A percentile compares a stretch with the other conserved stretches of the same genome.
Evolutionary conservation across 2,113 vertebrate genomes (phyloP).

Genomic region (Apteryx owenii): DNA sequence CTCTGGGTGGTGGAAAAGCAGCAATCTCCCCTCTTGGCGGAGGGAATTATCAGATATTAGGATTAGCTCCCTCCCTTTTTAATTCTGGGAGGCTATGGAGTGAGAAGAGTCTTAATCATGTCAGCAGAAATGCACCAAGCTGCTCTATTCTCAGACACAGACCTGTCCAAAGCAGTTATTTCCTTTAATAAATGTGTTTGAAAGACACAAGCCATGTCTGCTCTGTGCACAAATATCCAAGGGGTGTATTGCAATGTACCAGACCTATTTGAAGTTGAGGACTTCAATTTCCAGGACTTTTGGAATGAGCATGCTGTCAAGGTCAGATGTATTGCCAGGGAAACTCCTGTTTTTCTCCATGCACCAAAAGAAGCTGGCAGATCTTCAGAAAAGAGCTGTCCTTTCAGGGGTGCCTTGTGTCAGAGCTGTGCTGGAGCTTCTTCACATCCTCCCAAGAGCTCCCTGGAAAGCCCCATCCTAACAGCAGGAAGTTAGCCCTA

Average conservation of each 20-base stretch:
- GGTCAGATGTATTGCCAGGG: background rate
- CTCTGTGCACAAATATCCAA: background rate
- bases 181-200: background rate
- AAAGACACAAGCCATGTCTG: background rate
- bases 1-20: background rate
- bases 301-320: background rate
- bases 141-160: background rate
- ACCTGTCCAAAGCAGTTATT: background rate
- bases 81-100: background rate
- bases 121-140: background rate
- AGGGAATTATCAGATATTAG: background rate
- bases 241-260: accelerated
- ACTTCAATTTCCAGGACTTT: background rate
- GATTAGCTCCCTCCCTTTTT: background rate
- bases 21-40: background rate
- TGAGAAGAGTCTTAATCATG: background rate
- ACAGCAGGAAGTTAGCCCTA: background rate
- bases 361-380: background rate
- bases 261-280: background rate
- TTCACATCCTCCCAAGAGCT: background rate
- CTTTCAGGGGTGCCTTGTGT: background rate
- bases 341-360: background rate
- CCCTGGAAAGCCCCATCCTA: background rate
- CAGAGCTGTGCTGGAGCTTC: background rate
- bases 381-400: background rate